These are phyloP conservation scores for Vespertilio murinus DNA, from an alignment of 2,797 vertebrate species.

Conservation along the genomic window DNA sequence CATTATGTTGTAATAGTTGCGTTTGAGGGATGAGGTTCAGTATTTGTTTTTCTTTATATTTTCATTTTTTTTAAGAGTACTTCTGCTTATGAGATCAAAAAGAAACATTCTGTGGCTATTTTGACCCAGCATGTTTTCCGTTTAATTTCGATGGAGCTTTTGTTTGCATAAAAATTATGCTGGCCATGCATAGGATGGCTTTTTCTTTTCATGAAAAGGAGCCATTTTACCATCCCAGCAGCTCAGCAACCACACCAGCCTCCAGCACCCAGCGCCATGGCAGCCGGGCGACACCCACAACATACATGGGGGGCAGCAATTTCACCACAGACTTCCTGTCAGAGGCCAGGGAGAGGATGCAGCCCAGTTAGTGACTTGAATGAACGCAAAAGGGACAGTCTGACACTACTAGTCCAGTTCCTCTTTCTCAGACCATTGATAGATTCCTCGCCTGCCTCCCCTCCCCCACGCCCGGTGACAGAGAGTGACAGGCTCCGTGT, in stretches of 20 bases:
- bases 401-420: constrained; percentile 31
- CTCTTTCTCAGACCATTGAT: constrained; percentile 40
- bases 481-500: background rate
- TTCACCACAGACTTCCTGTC: constrained; percentile 47
- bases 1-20: background rate
- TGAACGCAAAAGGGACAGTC: constrained; percentile 35
- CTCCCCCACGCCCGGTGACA: background rate
- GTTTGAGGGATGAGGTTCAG: background rate
- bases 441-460: background rate
- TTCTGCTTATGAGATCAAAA: constrained; percentile 56
- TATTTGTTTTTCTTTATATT: background rate
- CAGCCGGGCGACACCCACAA: background rate
- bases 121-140: constrained; percentile 19
- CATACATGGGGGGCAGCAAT: background rate
- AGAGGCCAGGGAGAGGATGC: background rate
- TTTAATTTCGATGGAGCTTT: constrained; percentile 23
- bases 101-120: constrained; percentile 23
- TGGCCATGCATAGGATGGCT: background rate
- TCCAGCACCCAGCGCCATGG: rapidly evolving
- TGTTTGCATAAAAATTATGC: constrained; percentile 19
- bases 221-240: background rate
- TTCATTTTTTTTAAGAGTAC: background rate
- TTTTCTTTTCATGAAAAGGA: background rate
- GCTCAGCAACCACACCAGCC: background rate
- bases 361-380: background rate